Evolutionary conservation across 2,888 invertebrate genomes (phyloP).

Genomic region (Apodemia mormo): DNA sequence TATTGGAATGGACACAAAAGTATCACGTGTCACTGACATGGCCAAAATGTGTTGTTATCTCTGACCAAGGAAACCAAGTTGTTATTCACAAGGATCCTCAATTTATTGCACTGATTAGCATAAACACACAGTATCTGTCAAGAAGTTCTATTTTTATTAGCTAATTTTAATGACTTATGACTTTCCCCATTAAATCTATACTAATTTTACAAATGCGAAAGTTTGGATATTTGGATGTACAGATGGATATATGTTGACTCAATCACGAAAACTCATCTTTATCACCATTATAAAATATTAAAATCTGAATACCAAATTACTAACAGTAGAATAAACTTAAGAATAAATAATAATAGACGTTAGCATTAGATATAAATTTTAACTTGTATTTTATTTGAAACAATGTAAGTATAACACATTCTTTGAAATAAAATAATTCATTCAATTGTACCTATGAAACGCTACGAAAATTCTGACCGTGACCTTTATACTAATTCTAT

Average conservation of each 20-base stretch:
- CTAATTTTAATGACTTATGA: not conserved
- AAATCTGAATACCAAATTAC: no score
- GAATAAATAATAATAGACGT: no score
- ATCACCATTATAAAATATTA: no score
- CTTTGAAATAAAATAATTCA: no score
- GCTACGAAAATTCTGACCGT: not conserved
- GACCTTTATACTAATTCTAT: not conserved
- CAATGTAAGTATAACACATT: no score
- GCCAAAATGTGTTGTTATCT: not conserved
- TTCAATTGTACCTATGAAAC: not conserved
- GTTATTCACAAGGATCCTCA: not conserved
- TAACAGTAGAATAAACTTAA: no score
- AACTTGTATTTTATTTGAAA: no score
- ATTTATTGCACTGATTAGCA: slow-evolving; percentile 4
- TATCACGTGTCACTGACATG: slow-evolving; percentile 17
- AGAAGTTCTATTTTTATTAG: slow-evolving; percentile 6
- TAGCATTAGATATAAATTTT: no score
- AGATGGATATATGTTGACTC: no score
- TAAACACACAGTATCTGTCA: slow-evolving; percentile 8
- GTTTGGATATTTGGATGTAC: no score
- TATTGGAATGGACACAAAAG: slow-evolving; percentile 14
- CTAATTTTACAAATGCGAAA: no score
- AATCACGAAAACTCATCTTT: no score
- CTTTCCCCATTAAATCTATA: not conserved
- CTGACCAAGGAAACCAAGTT: not conserved